A percentile compares a stretch with the other conserved stretches of the same genome.
These are phyloP conservation scores for Hirtodrosophila alboralis DNA, from an alignment of 2,888 invertebrate species.

Conservation along the genomic window DNA sequence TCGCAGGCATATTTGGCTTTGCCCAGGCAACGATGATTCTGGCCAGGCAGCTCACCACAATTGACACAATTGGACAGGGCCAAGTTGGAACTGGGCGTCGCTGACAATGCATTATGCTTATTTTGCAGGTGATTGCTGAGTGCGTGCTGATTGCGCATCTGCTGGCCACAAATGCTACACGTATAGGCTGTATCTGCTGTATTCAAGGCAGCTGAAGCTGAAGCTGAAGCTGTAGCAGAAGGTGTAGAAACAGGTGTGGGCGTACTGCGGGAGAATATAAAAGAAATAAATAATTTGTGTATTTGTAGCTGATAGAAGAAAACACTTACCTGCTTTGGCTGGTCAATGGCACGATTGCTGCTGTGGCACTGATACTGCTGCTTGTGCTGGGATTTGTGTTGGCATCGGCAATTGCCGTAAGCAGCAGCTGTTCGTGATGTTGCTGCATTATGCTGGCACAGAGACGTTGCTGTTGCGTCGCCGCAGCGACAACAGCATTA, in stretches of 20 bases:
- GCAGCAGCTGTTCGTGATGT: conserved; percentile 54
- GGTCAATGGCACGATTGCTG: conserved; percentile 11
- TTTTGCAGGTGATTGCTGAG: conserved; percentile 60
- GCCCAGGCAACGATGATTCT: conserved; percentile 62
- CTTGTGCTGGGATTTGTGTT: conserved; percentile 16
- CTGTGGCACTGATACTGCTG: conserved; percentile 23
- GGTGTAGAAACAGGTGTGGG: neutral
- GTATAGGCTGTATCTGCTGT: conserved; percentile 29
- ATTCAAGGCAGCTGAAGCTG: conserved; percentile 1
- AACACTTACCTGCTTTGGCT: conserved; percentile 39
- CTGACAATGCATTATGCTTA: conserved; percentile 37
- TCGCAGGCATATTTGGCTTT: conserved; percentile 74
- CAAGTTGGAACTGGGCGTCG: conserved; percentile 15
- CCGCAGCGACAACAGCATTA: conserved; percentile 64
- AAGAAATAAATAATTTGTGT: neutral
- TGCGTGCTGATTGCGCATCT: conserved; percentile 52
- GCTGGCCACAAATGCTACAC: conserved; percentile 49
- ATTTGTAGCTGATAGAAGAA: neutral
- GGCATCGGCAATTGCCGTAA: conserved; percentile 45
- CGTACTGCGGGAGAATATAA: conserved; percentile 10
- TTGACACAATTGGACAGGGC: conserved; percentile 42
- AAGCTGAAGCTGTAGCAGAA: neutral
- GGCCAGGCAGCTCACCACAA: conserved; percentile 64
- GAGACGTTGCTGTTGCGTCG: conserved; percentile 53
- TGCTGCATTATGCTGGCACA: conserved; percentile 55